These are phyloP conservation scores for Scaptomyza hsui DNA, from an alignment of 1,140 invertebrate genomes.

Conservation along the genomic window DNA sequence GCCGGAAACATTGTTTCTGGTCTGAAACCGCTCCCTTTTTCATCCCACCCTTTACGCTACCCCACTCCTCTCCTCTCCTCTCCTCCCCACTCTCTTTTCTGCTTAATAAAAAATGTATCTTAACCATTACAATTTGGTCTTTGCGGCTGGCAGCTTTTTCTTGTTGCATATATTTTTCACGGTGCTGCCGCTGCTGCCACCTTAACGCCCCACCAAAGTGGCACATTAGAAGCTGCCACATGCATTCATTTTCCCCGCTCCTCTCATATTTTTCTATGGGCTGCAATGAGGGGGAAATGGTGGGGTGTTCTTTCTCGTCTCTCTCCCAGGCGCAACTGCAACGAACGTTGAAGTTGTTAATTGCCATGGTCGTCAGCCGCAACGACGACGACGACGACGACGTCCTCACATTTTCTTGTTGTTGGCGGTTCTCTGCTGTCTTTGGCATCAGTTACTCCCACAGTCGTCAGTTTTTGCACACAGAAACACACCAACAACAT, in stretches of 20 bases:
- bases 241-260: background rate
- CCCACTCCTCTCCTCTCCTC: background rate
- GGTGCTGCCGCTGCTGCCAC: conserved; percentile 46
- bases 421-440: conserved; percentile 23
- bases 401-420: conserved; percentile 18
- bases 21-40: conserved; percentile 3
- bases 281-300: conserved; percentile 46
- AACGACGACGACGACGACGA: conserved; percentile 73
- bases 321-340: conserved; percentile 54
- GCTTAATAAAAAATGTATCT: conserved; percentile 63
- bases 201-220: conserved; percentile 22
- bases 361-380: conserved; percentile 69
- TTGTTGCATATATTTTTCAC: conserved; percentile 70
- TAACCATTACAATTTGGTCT: conserved; percentile 70
- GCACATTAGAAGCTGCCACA: conserved; percentile 41
- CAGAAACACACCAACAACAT: conserved; percentile 27
- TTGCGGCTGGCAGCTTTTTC: conserved; percentile 45
- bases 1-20: conserved; percentile 35
- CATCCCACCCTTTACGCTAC: background rate
- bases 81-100: background rate
- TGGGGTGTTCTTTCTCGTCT: background rate
- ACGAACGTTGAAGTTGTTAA: conserved; percentile 81
- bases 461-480: conserved; percentile 39
- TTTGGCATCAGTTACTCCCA: conserved; percentile 61
- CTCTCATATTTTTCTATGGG: conserved; percentile 55